Conservation (phyloP, 2,888 invertebrate genomes). For the Blastobasis adustella region DNA sequence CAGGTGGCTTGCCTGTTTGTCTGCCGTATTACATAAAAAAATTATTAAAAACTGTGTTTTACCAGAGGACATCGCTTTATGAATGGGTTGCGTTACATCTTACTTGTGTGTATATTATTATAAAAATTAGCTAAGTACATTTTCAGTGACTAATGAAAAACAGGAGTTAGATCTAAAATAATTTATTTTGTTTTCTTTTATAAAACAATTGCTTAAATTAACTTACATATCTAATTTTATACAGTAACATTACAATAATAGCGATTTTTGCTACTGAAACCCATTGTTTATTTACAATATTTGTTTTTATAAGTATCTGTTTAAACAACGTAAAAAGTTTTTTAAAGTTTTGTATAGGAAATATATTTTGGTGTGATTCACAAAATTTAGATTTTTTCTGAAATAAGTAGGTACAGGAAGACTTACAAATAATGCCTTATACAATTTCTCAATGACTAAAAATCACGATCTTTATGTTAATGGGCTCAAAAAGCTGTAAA, state of each 20-base stretch:
- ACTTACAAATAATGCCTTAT: not conserved
- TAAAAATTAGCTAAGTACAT: no score
- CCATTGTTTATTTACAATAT: constrained; percentile 37
- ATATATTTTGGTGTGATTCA: no score
- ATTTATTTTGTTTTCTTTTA: constrained; percentile 68
- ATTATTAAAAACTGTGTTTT: no score
- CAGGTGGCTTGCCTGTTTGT: no score
- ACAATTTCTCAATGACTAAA: not conserved
- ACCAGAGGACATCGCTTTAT: no score
- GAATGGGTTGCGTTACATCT: no score
- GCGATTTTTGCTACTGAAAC: constrained; percentile 49
- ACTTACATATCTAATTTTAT: constrained; percentile 39
- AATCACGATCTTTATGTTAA: no score
- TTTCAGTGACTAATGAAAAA: constrained; percentile 11
- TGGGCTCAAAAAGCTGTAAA: no score
- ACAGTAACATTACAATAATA: constrained; percentile 58
- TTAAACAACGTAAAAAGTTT: no score
- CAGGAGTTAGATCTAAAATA: constrained; percentile 61
- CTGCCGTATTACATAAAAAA: no score
- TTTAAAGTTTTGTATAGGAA: no score
- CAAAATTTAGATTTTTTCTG: constrained; percentile 14
- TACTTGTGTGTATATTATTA: no score
- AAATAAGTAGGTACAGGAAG: constrained; percentile 2
- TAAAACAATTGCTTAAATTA: constrained; percentile 66
- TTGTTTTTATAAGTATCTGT: constrained; percentile 17